Percentiles rank a stretch among this genome's conserved stretches.
phyloP scores from a whole-genome alignment of 2,888 invertebrate genomes.

The Thymelicus sylvestris region DNA sequence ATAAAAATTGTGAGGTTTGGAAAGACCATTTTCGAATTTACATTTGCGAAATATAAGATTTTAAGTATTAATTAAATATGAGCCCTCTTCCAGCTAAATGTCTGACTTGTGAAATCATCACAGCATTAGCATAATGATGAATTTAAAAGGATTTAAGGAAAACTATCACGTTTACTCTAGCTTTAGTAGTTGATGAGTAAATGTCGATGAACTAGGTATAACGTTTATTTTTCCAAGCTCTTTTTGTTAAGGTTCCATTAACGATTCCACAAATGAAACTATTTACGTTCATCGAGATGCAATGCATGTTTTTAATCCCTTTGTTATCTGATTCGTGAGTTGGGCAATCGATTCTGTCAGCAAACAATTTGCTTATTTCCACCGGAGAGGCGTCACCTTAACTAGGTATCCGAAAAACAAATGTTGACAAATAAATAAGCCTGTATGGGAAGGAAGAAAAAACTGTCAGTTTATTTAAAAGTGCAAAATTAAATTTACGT shows the following conservation, averaged over 20 bases:
- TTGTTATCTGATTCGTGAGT: conserved; percentile 21
- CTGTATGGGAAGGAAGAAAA: conserved; percentile 21
- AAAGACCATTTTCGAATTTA: no score
- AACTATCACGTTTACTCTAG: no score
- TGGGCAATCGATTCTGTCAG: conserved; percentile 19
- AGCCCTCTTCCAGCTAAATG: no score
- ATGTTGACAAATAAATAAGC: conserved; percentile 17
- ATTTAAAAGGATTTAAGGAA: no score
- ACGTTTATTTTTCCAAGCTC: background rate
- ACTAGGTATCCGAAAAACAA: background rate
- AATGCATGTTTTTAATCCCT: conserved; percentile 21
- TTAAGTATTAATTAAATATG: no score
- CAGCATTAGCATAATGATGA: no score
- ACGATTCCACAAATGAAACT: conserved; percentile 22
- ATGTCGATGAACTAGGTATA: no score
- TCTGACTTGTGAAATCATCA: no score
- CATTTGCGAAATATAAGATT: no score
- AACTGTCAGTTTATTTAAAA: conserved; percentile 27
- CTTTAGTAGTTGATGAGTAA: no score
- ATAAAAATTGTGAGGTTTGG: no score
- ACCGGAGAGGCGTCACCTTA: background rate
- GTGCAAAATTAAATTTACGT: conserved; percentile 16
- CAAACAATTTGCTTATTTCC: conserved; percentile 22
- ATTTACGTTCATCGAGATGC: conserved; percentile 18
- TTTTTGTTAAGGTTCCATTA: conserved; percentile 21